Base-by-base conservation (phyloP, 2,888 invertebrate species). In the Scaptomyza flava region DNA sequence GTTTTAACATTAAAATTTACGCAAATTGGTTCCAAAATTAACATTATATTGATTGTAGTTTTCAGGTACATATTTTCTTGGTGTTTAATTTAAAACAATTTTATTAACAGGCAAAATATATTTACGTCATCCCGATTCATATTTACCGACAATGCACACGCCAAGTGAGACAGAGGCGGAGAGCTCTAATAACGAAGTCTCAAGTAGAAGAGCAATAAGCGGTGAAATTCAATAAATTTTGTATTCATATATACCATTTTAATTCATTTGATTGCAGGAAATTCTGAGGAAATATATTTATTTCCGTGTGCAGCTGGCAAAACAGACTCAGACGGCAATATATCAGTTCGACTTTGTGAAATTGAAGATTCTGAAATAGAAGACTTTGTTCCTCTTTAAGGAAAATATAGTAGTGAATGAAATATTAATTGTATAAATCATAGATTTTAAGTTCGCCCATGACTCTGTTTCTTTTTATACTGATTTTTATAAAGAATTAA, bases 321-420 rank as follows among this genome's bases (percentile, higher is more conserved):
- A 59, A 77, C 93, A 72, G 93, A 92, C 72, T 97, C 97, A 83
- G 95, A 95, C 91, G 97, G 98, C 92, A 97, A 97, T 92, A 93
- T 97, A 81, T 98, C 98, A 56, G 95, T 96, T 56, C 95, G 96
- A 91, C 94, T 98, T 74, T 98, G 98, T 93, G 98, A 98, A 93
- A 97, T 98, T 89, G 98, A 98, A 92, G 96, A 96, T 92, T 96
- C 96, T 47, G 96, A 96, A 91, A 95, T 94, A 87, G 96, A 96
- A 92, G 91, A 92, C 70, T 90, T 91, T 68, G 80, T 89, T 59
- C 90, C 90, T 33, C 68, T 64, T 46, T 68, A 68, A 42, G 68
- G 60, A 38, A 68, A 70, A 72, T 64, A 70, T 62, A 68, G 61
- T 76, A 72, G 56, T 81, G 76, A 89, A 75, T 84, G 68, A 87